Evolutionary conservation across 2,113 vertebrate genomes (phyloP).

Genomic region (Sminthopsis crassicaudata): DNA sequence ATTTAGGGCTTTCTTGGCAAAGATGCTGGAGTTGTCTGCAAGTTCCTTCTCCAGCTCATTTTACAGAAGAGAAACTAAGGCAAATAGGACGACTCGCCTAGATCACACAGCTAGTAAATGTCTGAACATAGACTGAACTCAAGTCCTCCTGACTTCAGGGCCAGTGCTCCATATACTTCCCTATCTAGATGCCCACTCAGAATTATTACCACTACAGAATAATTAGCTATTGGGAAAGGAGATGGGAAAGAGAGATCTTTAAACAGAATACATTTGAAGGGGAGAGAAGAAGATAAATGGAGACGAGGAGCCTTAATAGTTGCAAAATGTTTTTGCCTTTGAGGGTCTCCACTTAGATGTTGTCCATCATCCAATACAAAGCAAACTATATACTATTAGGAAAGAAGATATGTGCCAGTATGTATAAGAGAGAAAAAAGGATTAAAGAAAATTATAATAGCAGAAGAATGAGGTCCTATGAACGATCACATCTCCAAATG

Average conservation of each 20-base stretch:
- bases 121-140: background rate
- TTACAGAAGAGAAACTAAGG: too few species aligned
- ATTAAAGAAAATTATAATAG: background rate
- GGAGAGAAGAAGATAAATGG: background rate
- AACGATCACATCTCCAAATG: background rate
- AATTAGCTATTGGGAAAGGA: background rate
- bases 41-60: too few species aligned
- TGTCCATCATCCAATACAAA: background rate
- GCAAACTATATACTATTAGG: background rate
- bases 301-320: background rate
- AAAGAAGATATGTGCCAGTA: background rate
- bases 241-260: background rate
- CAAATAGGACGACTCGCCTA: too few species aligned
- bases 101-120: background rate
- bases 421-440: background rate
- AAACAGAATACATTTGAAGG: background rate
- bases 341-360: background rate
- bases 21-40: too few species aligned
- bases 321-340: background rate
- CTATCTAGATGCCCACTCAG: background rate
- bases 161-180: too few species aligned
- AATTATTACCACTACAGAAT: background rate
- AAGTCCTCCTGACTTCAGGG: background rate
- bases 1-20: too few species aligned
- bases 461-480: background rate